Percentiles rank a stretch among this genome's conserved stretches.
These are phyloP conservation scores for Mastomys natalensis DNA, from an alignment of 2,113 vertebrate species.

Conservation along the genomic window DNA sequence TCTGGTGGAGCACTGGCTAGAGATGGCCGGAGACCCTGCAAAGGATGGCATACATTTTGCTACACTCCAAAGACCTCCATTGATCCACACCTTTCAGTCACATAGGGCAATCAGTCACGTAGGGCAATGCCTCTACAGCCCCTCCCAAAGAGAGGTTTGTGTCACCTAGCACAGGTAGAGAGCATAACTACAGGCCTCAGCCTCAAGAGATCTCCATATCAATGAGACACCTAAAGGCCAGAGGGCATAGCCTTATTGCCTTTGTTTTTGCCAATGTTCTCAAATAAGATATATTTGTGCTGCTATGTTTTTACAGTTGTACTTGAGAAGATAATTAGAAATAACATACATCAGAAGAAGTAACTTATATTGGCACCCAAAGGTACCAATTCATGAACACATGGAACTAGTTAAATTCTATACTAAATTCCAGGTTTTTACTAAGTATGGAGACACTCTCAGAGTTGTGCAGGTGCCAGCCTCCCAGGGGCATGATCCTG, in stretches of 20 bases:
- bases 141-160: too few relatives aligned
- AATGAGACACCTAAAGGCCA: too few relatives aligned
- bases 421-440: constrained; percentile 11
- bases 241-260: not conserved
- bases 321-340: not conserved
- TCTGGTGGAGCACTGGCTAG: too few relatives aligned
- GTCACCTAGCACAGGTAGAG: too few relatives aligned
- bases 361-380: not conserved
- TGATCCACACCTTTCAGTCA: too few relatives aligned
- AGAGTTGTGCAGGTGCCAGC: not conserved
- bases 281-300: not conserved
- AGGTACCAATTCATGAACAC: not conserved
- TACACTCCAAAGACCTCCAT: too few relatives aligned
- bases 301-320: not conserved
- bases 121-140: too few relatives aligned
- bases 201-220: too few relatives aligned
- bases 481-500: not conserved
- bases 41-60: too few relatives aligned
- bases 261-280: not conserved
- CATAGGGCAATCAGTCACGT: too few relatives aligned
- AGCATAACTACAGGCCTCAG: too few relatives aligned
- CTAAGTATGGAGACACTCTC: not conserved
- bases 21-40: too few relatives aligned
- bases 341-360: not conserved
- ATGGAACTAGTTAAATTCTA: not conserved